Percentiles rank a stretch among this genome's conserved stretches.
phyloP scores from a whole-genome alignment of 2,113 vertebrate genomes.

The Psephotus haematonotus region DNA sequence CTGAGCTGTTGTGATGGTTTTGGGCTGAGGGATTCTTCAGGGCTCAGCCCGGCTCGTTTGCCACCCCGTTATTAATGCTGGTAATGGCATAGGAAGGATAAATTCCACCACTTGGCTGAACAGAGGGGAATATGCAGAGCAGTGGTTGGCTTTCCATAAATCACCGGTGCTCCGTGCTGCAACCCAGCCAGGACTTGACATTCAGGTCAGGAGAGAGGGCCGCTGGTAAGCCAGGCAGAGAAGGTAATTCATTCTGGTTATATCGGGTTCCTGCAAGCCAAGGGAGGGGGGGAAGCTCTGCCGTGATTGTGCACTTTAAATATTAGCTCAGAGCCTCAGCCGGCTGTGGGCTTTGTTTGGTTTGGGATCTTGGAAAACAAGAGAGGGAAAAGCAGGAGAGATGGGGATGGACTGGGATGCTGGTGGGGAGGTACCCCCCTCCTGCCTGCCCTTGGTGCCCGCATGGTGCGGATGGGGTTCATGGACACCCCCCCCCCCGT shows the following conservation, averaged over 20 bases:
- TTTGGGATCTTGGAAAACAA: background rate
- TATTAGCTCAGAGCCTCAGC: conserved; percentile 59
- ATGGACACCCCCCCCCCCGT: accelerated
- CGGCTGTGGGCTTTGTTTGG: background rate
- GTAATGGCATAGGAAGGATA: conserved; percentile 75
- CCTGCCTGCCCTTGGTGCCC: background rate
- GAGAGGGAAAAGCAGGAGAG: background rate
- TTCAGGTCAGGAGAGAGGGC: conserved; percentile 76
- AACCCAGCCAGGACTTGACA: conserved; percentile 74
- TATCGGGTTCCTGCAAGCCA: conserved; percentile 75
- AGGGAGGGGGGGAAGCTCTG: background rate
- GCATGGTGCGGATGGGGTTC: background rate
- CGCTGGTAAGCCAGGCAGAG: conserved; percentile 61
- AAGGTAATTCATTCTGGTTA: conserved; percentile 81
- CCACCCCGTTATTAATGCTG: conserved; percentile 53
- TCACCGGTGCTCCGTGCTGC: conserved; percentile 43
- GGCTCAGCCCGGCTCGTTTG: conserved; percentile 31
- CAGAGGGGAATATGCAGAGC: conserved; percentile 74
- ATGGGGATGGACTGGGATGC: background rate
- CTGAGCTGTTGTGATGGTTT: accelerated
- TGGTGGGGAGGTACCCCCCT: background rate
- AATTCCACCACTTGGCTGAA: conserved; percentile 73
- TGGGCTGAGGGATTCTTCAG: background rate
- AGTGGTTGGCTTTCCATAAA: conserved; percentile 71
- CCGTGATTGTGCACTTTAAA: conserved; percentile 76